phyloP scores from a whole-genome alignment of 2,888 invertebrate genomes.

The Antheraea assamensis region DNA sequence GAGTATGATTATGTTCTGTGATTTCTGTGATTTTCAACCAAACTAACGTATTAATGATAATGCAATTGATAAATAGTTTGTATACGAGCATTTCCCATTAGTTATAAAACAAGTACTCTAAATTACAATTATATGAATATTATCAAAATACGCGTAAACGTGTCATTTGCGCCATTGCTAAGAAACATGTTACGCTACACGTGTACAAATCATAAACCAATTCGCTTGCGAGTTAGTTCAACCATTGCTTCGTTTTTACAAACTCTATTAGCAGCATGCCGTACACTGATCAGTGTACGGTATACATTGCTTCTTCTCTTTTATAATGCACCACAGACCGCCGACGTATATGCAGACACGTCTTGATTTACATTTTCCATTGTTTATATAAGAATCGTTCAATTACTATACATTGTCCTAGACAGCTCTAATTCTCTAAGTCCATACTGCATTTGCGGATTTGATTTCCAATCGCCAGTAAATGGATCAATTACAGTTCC shows the following conservation, averaged over 20 bases:
- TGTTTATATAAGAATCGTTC: not conserved
- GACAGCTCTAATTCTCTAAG: not conserved
- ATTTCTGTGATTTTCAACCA: not conserved
- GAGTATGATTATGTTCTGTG: not conserved
- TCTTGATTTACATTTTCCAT: not conserved
- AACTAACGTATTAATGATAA: not conserved
- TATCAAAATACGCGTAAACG: slow-evolving; percentile 5
- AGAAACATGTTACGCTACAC: slow-evolving; percentile 37
- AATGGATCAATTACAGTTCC: not conserved
- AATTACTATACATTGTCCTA: not conserved
- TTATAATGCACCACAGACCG: not conserved
- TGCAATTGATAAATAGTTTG: not conserved
- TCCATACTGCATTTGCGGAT: not conserved
- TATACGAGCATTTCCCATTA: not conserved
- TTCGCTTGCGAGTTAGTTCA: slow-evolving; percentile 39
- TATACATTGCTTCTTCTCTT: not conserved
- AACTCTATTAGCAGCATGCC: not conserved
- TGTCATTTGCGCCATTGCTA: slow-evolving; percentile 20
- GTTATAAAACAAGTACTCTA: not conserved
- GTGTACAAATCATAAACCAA: slow-evolving; percentile 53
- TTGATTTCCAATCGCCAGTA: not conserved
- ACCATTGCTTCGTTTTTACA: slow-evolving; percentile 7
- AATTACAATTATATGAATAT: not conserved
- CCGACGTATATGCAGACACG: not conserved
- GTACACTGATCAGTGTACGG: slow-evolving; percentile 5